Conservation (phyloP, 2,113 vertebrate genomes). For the Plectropomus leopardus region DNA sequence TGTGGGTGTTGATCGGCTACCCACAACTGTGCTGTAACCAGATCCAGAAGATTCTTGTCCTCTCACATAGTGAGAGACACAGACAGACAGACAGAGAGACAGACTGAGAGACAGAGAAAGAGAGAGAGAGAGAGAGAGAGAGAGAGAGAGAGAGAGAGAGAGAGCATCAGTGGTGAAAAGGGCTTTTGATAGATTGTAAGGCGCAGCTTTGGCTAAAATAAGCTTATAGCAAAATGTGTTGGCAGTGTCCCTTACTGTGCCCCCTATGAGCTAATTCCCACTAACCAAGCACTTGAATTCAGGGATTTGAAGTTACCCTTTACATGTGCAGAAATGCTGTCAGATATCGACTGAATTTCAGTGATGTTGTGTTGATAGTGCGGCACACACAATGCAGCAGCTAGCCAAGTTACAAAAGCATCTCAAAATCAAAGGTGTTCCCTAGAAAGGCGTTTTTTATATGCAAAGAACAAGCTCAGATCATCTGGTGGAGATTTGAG, state of each 20-base stretch:
- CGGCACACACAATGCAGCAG: conserved; percentile 59
- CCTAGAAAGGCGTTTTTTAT: conserved; percentile 43
- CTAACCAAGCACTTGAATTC: conserved; percentile 45
- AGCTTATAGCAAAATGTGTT: conserved; percentile 61
- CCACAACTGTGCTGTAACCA: conserved; percentile 50
- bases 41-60: conserved; percentile 32
- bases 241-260: conserved; percentile 56
- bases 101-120: background rate
- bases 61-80: conserved; percentile 59
- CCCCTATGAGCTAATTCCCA: conserved; percentile 5
- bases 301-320: conserved; percentile 19
- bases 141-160: conserved; percentile 9
- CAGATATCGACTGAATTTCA: conserved; percentile 21
- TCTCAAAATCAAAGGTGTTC: conserved; percentile 28
- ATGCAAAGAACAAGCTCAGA: conserved; percentile 43
- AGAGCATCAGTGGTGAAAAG: conserved; percentile 20
- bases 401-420: conserved; percentile 61
- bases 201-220: conserved; percentile 76
- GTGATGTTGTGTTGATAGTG: conserved; percentile 44
- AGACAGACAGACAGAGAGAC: background rate
- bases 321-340: conserved; percentile 27
- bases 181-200: conserved; percentile 71
- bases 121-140: background rate
- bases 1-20: conserved; percentile 33
- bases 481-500: conserved; percentile 20